phyloP scores from a whole-genome alignment of 2,113 vertebrate genomes.

The Sus scrofa region T2T-Sscrofa CM000828.6:34604501-34605000 shows the following conservation, averaged over 20 bases:
- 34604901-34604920: neutral
- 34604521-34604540: no score
- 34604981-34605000: neutral
- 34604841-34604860: accelerated
- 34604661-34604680: slow-evolving; percentile 27
- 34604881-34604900: neutral
- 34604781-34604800: neutral
- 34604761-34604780: neutral
- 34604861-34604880: neutral
- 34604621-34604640: neutral
- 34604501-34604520: no score
- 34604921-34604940: neutral
- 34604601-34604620: slow-evolving; percentile 25
- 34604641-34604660: neutral
- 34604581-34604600: neutral
- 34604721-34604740: slow-evolving; percentile 25
- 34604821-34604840: neutral
- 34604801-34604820: slow-evolving; percentile 37
- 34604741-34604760: slow-evolving; percentile 49
- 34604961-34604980: neutral
- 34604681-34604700: slow-evolving; percentile 22
- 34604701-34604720: neutral
- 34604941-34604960: neutral
- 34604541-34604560: no score
- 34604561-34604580: slow-evolving; percentile 28